Evolutionary conservation across 1,140 invertebrate species (phyloP), one percentile per base, ranked within the genome.

Genomic region (Heliconius hewitsoni): DNA sequence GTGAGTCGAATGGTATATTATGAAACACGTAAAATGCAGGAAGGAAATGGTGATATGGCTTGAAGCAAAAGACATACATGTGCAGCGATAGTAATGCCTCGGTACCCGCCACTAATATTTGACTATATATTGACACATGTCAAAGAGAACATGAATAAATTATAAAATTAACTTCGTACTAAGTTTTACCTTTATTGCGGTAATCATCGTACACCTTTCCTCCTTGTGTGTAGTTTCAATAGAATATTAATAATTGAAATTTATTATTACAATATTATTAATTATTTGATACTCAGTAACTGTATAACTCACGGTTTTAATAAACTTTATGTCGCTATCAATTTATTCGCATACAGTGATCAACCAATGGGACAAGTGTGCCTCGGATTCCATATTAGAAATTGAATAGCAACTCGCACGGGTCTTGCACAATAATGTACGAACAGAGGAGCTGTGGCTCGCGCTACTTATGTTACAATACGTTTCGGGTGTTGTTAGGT

Each of bases 341-440:
- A 83, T 85, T 87, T 60, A 80, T 87, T 87, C 80, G 80, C 85
- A 85, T 84, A 82, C 82, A 83, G 84, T 86, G 84, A 87, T 83
- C 82, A 87, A 85, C 85, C 86, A 90, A 89, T 87, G 85, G 82
- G 80, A 88, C 86, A 89, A 89, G 90, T 88, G 89, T 87, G 85
- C 88, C 89, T 83, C 86, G 81, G 85, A 79, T 89, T 85, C 91
- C 93, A 90, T 94, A 93, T 93, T 87, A 90, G 93, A 90, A 93
- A 93, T 93, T 92, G 92, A 93, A 93, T 93, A 86, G 91, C 83
- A 86, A 83, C 85, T 88, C 85, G 90, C 88, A 93, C 91, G 90
- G 85, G 89, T 81, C 87, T 87, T 90, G 91, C 93, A 91, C 89
- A 90, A 88, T 91, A 91, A 93, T 94, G 88, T 86, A 57, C 80